Evolutionary conservation across 2,113 vertebrate species (phyloP).

Genomic region (Pampusana beccarii): DNA sequence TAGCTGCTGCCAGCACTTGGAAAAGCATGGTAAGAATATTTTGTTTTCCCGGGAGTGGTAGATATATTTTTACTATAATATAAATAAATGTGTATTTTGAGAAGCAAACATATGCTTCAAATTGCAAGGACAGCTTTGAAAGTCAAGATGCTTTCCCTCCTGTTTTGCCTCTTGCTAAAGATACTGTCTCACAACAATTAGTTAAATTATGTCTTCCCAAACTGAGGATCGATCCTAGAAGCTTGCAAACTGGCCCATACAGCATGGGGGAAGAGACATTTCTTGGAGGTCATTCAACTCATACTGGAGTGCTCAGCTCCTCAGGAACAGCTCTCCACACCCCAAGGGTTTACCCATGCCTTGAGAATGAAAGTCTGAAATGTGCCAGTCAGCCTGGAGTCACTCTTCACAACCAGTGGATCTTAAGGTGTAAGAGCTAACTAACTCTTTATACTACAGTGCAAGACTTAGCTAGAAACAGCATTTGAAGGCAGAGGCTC

Average conservation of each 20-base stretch:
- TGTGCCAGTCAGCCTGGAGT: neutral
- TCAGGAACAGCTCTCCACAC: neutral
- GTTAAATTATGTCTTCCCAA: neutral
- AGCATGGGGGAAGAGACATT: neutral
- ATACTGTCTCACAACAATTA: neutral
- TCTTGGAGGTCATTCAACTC: neutral
- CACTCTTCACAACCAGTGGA: neutral
- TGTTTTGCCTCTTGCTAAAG: neutral
- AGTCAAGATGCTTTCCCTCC: neutral
- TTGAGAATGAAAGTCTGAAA: neutral
- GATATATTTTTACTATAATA: neutral
- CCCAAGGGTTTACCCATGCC: neutral
- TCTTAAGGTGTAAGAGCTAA: neutral
- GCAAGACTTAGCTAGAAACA: neutral
- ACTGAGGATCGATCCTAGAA: neutral
- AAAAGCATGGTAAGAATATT: conserved; percentile 87
- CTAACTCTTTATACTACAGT: neutral
- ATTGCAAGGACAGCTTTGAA: neutral
- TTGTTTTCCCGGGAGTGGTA: neutral
- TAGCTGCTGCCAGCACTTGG: conserved; percentile 95
- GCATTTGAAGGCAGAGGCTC: neutral
- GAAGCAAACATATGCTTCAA: neutral
- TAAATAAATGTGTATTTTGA: neutral
- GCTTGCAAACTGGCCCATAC: neutral
- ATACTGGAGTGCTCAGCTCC: neutral